Conservation (phyloP, 2,113 vertebrate genomes). For the Ciconia stormi region DNA sequence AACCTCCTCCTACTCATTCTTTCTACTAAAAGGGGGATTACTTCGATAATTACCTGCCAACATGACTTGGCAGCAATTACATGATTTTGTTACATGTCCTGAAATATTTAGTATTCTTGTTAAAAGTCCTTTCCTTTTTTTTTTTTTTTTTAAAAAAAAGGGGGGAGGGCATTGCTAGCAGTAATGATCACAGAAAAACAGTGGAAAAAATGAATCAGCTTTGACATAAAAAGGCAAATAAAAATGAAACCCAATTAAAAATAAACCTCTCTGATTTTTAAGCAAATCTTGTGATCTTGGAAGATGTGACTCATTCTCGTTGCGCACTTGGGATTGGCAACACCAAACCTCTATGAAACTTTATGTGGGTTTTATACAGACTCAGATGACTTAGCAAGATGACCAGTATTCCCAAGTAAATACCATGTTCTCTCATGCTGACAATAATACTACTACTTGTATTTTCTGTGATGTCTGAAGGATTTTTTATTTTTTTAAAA, state of each 20-base stretch:
- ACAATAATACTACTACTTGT: neutral
- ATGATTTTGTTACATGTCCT: neutral
- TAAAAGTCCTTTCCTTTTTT: neutral
- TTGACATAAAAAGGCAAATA: slow-evolving; percentile 44
- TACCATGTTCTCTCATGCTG: neutral
- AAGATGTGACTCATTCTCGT: slow-evolving; percentile 32
- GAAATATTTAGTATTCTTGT: neutral
- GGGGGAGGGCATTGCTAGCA: neutral
- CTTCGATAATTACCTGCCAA: neutral
- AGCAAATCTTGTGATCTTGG: slow-evolving; percentile 10
- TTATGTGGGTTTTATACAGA: neutral
- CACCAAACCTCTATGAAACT: neutral
- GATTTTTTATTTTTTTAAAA: neutral
- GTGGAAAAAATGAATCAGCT: slow-evolving; percentile 5
- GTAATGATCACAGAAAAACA: neutral
- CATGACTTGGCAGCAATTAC: neutral
- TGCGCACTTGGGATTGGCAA: neutral
- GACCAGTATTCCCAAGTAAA: slow-evolving; percentile 7
- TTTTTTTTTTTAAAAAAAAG: neutral
- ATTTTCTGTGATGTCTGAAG: neutral
- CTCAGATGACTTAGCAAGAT: neutral
- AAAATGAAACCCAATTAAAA: slow-evolving; percentile 36
- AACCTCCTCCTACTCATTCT: neutral
- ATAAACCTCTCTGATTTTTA: slow-evolving; percentile 1
- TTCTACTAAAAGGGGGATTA: neutral